Conservation (phyloP, 2,888 invertebrate genomes). For the Argyresthia albistria region DNA sequence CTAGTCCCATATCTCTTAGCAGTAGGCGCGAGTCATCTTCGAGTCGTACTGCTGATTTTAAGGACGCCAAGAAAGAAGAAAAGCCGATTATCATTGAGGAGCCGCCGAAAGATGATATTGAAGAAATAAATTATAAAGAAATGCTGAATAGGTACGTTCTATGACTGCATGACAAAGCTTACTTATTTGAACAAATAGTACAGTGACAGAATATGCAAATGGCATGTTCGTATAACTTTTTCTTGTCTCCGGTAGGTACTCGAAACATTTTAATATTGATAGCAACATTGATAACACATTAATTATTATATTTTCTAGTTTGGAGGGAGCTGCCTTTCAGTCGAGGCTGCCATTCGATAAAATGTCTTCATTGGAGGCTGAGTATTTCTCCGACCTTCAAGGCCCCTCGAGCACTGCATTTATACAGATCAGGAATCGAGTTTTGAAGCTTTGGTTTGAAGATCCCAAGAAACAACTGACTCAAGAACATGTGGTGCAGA, state of each 20-base stretch:
- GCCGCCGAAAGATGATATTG: conserved; percentile 75
- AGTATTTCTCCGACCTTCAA: conserved; percentile 93
- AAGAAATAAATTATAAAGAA: conserved; percentile 70
- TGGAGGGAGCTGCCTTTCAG: conserved; percentile 95
- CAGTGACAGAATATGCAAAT: no score
- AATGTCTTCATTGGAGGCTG: conserved; percentile 93
- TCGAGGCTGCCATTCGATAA: conserved; percentile 95
- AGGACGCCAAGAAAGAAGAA: conserved; percentile 61
- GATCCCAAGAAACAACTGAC: conserved; percentile 94
- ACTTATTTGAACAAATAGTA: no score
- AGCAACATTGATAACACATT: background rate
- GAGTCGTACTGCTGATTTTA: conserved; percentile 53
- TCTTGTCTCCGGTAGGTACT: no score
- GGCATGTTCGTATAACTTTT: no score
- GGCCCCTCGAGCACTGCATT: conserved; percentile 90
- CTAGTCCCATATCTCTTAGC: conserved; percentile 69
- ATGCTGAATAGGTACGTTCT: conserved; percentile 50
- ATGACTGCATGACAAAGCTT: no score
- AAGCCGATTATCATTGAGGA: conserved; percentile 52
- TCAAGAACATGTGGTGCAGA: conserved; percentile 83
- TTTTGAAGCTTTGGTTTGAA: conserved; percentile 95
- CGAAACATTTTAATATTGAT: no score
- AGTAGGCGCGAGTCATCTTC: conserved; percentile 67
- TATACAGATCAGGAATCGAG: conserved; percentile 90
- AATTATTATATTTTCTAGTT: conserved; percentile 43